Evolutionary conservation across 2,113 vertebrate genomes (phyloP).

Genomic region (Charina bottae): DNA sequence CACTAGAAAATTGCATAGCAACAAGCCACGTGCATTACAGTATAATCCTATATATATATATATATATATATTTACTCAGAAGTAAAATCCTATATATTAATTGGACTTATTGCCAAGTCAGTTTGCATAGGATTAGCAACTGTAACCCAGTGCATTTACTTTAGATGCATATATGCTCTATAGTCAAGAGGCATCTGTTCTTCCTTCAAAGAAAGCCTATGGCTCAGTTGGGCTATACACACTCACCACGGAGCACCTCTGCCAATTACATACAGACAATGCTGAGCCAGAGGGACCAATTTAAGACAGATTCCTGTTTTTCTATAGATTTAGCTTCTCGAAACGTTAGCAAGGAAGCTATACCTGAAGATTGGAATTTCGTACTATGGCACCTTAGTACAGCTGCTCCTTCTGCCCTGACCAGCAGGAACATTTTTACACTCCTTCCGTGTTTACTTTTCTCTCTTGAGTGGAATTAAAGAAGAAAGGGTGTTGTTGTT

Average conservation of each 20-base stretch:
- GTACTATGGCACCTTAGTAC: background rate
- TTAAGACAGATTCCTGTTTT: background rate
- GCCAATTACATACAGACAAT: background rate
- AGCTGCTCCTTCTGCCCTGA: background rate
- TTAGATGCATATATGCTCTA: too few species aligned
- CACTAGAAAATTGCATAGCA: background rate
- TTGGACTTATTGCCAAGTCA: background rate
- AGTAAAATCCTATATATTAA: background rate
- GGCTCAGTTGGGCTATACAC: background rate
- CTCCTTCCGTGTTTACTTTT: background rate
- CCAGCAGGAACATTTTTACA: background rate
- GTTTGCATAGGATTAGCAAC: background rate
- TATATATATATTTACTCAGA: background rate
- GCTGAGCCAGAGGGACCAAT: background rate
- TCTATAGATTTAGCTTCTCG: background rate
- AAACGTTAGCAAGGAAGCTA: background rate
- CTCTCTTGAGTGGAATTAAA: background rate
- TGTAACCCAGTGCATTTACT: background rate
- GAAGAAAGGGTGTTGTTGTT: background rate
- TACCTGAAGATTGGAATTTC: background rate
- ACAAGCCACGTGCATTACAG: background rate
- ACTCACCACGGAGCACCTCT: background rate
- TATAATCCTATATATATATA: background rate
- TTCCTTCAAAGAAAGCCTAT: background rate
- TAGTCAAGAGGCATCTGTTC: background rate